phyloP scores from a whole-genome alignment of 2,797 vertebrate genomes.

The Arnoldichthys spilopterus region DNA sequence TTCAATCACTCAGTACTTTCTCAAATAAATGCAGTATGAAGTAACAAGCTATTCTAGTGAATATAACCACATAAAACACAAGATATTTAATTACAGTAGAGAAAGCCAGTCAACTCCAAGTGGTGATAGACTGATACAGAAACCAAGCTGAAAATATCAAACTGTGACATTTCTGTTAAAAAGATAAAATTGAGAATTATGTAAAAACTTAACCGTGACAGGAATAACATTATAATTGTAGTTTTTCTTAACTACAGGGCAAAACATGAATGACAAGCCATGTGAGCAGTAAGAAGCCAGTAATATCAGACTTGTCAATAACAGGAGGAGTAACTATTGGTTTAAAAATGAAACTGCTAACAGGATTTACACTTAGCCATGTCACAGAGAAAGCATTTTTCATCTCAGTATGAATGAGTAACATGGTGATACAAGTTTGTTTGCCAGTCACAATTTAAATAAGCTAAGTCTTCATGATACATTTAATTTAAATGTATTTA shows the following conservation, averaged over 20 bases:
- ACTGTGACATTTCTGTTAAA: too few relatives aligned
- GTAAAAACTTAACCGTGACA: not conserved
- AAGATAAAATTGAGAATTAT: not conserved
- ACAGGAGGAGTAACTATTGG: not conserved
- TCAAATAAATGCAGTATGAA: not conserved
- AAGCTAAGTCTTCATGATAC: too few relatives aligned
- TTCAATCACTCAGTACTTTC: not conserved
- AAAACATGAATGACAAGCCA: not conserved
- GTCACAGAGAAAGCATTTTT: not conserved
- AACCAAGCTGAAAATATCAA: not conserved
- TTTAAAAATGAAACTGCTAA: not conserved
- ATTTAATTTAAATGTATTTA: too few relatives aligned
- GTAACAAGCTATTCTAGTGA: not conserved
- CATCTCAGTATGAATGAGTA: not conserved
- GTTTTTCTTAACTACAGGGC: not conserved
- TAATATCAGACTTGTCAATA: not conserved
- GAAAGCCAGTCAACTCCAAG: not conserved
- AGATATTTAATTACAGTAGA: not conserved
- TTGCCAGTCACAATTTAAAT: too few relatives aligned
- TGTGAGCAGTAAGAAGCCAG: not conserved
- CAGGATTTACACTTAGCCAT: not conserved
- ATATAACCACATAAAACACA: not conserved
- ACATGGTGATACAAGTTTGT: too few relatives aligned
- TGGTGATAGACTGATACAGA: not conserved
- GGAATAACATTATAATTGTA: not conserved